phyloP scores from a whole-genome alignment of 2,113 vertebrate genomes.

The Ovis canadensis region DNA sequence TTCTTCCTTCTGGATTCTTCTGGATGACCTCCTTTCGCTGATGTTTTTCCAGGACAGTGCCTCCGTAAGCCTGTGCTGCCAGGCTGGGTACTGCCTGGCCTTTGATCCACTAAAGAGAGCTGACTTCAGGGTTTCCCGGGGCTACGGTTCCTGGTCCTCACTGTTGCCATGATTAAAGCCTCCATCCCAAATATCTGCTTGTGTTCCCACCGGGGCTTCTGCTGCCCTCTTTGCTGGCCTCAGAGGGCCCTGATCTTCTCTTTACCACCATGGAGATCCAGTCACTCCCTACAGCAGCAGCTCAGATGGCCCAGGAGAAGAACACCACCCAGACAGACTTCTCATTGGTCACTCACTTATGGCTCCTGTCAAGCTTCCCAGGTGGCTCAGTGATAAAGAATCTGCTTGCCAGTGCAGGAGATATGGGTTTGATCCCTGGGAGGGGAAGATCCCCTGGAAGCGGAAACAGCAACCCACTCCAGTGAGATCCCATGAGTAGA shows the following conservation, averaged over 20 bases:
- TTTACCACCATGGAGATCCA: neutral
- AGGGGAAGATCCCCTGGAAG: neutral
- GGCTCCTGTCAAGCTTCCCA: neutral
- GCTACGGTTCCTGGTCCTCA: accelerated
- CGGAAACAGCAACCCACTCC: neutral
- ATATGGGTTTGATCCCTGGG: neutral
- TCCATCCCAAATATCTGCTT: neutral
- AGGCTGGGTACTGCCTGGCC: too few relatives aligned
- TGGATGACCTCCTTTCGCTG: neutral
- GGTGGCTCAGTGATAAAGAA: neutral
- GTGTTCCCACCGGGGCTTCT: neutral
- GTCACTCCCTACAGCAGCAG: neutral
- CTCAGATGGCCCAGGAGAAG: neutral
- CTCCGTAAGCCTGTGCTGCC: neutral
- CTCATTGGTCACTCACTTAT: neutral
- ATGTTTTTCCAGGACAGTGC: neutral
- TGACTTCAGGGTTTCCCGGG: neutral
- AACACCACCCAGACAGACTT: neutral
- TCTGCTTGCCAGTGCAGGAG: neutral
- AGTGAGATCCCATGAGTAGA: neutral
- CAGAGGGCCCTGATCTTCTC: neutral
- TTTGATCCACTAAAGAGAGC: neutral
- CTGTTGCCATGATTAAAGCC: too few relatives aligned
- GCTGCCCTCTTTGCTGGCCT: neutral
- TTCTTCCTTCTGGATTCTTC: neutral